phyloP scores from a whole-genome alignment of 2,797 vertebrate genomes.

The Lateolabrax maculatus region DNA sequence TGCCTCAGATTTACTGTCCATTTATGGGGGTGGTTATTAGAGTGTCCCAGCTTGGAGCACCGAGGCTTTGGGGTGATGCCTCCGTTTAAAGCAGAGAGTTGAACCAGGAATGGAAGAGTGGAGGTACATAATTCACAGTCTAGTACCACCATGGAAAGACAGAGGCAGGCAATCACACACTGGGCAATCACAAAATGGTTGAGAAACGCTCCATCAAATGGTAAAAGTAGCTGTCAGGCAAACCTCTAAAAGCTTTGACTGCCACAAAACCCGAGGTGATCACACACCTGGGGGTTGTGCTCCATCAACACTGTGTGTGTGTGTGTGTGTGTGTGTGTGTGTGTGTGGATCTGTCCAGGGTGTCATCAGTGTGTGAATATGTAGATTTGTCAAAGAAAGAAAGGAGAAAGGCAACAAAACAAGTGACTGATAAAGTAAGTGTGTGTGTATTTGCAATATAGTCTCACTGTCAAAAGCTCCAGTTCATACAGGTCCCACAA shows the following conservation, averaged over 20 bases:
- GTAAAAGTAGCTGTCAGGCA: slow-evolving; percentile 58
- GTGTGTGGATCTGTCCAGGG: neutral
- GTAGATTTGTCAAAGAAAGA: neutral
- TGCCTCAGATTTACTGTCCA: slow-evolving; percentile 70
- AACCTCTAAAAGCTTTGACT: slow-evolving; percentile 57
- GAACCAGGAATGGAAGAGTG: slow-evolving; percentile 46
- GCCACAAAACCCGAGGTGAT: slow-evolving; percentile 36
- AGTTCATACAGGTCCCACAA: neutral
- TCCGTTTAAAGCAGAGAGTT: slow-evolving; percentile 56
- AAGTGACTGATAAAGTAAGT: neutral
- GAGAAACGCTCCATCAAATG: slow-evolving; percentile 67
- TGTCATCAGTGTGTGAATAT: neutral
- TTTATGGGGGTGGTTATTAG: slow-evolving; percentile 69
- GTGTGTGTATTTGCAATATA: neutral
- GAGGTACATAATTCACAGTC: slow-evolving; percentile 70
- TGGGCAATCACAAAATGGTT: slow-evolving; percentile 64
- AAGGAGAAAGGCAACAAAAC: neutral
- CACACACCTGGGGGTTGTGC: slow-evolving; percentile 35
- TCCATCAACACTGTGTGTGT: slow-evolving; percentile 4
- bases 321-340: slow-evolving; percentile 6
- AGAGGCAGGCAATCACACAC: slow-evolving; percentile 71
- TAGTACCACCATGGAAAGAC: slow-evolving; percentile 58
- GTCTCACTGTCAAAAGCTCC: neutral
- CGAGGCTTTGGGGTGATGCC: slow-evolving; percentile 60
- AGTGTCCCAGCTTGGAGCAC: slow-evolving; percentile 51